Percentiles rank a stretch among this genome's conserved stretches.
These are phyloP conservation scores for Carcina quercana DNA, from an alignment of 2,888 invertebrate species.

Conservation along the genomic window DNA sequence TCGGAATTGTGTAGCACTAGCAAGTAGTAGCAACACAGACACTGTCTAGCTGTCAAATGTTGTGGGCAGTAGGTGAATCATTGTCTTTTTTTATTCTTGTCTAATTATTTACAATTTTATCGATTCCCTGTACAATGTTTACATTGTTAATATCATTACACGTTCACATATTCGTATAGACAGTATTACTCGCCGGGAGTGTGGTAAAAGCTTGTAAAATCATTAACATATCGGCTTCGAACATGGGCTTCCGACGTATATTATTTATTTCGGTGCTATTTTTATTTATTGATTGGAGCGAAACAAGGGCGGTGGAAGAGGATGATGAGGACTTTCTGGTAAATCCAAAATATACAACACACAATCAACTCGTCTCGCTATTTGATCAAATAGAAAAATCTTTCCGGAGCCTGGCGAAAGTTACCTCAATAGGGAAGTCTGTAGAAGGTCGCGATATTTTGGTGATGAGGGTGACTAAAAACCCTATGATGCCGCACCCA, in stretches of 20 bases:
- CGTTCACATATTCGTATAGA: constrained; percentile 26
- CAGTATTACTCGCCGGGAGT: constrained; percentile 16
- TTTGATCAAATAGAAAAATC: constrained; percentile 72
- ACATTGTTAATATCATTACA: constrained; percentile 23
- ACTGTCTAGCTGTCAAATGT: constrained; percentile 3
- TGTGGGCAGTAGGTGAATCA: constrained; percentile 2
- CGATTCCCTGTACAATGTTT: constrained; percentile 30
- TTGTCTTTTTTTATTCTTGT: constrained; percentile 7
- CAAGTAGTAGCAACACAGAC: constrained; percentile 2
- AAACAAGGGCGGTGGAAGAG: constrained; percentile 43
- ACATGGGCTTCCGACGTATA: constrained; percentile 37
- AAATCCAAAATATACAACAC: constrained; percentile 78
- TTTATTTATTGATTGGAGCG: constrained; percentile 45
- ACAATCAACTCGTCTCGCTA: constrained; percentile 80
- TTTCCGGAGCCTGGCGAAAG: constrained; percentile 81
- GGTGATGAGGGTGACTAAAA: constrained; percentile 86
- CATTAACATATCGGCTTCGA: constrained; percentile 16
- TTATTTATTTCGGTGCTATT: constrained; percentile 46
- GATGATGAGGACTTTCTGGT: constrained; percentile 72
- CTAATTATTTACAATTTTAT: constrained; percentile 11
- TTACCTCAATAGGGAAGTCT: constrained; percentile 88
- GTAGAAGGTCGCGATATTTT: constrained; percentile 86
- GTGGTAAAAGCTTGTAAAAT: constrained; percentile 5
- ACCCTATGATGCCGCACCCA: constrained; percentile 70
- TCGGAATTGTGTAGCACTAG: too few relatives aligned